Conservation (phyloP, 2,888 invertebrate genomes). For the Thymelicus acteon region DNA sequence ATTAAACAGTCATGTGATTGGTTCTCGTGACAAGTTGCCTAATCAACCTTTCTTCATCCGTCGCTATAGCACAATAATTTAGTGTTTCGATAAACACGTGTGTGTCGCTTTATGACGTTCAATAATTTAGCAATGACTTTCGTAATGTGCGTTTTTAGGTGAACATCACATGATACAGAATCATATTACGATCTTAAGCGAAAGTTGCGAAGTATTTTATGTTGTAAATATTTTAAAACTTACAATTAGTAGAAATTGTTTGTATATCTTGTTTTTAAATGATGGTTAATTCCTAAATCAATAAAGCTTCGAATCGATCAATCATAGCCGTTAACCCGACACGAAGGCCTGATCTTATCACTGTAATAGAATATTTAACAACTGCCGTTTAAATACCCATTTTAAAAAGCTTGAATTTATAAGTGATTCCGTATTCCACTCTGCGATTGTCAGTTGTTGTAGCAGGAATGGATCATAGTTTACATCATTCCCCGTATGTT, state of each 20-base stretch:
- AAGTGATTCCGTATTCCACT: conserved; percentile 34
- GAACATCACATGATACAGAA: conserved; percentile 43
- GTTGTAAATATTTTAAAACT: too few species aligned
- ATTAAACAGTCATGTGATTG: background rate
- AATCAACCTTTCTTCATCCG: conserved; percentile 6
- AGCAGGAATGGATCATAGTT: conserved; percentile 40
- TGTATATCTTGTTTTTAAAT: background rate
- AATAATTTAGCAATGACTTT: conserved; percentile 51
- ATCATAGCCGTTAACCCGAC: conserved; percentile 71
- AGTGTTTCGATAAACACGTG: conserved; percentile 36
- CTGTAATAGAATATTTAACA: conserved; percentile 72
- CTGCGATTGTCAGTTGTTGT: background rate
- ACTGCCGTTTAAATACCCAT: conserved; percentile 53
- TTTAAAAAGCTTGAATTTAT: conserved; percentile 29
- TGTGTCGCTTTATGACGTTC: conserved; percentile 50
- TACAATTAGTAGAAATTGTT: too few species aligned
- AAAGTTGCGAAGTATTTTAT: conserved; percentile 12
- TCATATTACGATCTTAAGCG: background rate
- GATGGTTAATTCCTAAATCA: conserved; percentile 42
- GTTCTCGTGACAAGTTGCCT: background rate
- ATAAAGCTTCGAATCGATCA: conserved; percentile 60
- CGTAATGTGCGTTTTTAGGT: conserved; percentile 42
- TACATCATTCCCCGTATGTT: conserved; percentile 42
- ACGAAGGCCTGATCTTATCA: conserved; percentile 70
- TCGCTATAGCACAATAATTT: background rate